Evolutionary conservation across 2,113 vertebrate species (phyloP).

Genomic region (Alethe diademata): DNA sequence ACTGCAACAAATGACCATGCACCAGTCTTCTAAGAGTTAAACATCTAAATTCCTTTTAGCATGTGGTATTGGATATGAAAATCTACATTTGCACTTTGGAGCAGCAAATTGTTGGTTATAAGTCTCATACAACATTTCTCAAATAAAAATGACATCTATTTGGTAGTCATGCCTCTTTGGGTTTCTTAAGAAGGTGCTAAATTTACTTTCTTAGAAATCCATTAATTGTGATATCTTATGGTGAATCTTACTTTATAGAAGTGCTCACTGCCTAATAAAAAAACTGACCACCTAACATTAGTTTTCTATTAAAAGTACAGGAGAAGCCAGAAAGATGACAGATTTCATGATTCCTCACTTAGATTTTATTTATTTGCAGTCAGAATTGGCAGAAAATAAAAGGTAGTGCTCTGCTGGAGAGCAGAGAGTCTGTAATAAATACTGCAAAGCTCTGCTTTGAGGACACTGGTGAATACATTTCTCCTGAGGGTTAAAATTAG

Average conservation of each 20-base stretch:
- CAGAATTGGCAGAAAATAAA: background rate
- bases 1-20: background rate
- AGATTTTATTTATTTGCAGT: background rate
- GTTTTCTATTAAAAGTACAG: background rate
- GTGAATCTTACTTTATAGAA: background rate
- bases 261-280: background rate
- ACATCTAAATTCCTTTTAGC: background rate
- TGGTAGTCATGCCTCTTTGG: background rate
- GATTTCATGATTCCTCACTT: background rate
- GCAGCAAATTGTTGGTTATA: background rate
- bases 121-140: background rate
- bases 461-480: background rate
- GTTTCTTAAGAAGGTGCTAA: background rate
- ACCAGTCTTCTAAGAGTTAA: background rate
- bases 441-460: background rate
- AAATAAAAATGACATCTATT: background rate
- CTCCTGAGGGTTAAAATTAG: slow-evolving; percentile 19
- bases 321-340: background rate
- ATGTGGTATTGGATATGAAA: background rate
- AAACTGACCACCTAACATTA: background rate
- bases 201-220: background rate
- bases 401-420: background rate
- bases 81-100: background rate
- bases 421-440: background rate
- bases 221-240: background rate